Percentiles rank a stretch among this genome's conserved stretches.
These are phyloP conservation scores for Euschistus heros DNA, from an alignment of 1,140 invertebrate species.

Conservation along the genomic window DNA sequence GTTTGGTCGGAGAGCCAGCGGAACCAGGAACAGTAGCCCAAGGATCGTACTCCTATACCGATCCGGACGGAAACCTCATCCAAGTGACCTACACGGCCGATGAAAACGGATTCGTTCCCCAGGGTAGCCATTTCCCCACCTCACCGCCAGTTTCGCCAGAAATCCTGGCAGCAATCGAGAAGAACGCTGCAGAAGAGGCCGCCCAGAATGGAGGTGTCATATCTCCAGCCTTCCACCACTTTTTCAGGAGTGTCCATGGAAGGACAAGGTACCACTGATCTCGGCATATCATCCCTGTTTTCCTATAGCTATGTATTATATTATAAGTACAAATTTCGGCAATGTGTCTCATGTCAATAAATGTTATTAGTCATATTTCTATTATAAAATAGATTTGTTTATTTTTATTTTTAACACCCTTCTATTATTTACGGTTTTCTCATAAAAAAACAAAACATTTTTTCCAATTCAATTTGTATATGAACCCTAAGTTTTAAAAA, in stretches of 20 bases:
- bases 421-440: too few species aligned
- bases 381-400: too few species aligned
- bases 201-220: conserved; percentile 22
- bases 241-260: neutral
- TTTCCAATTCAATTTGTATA: too few species aligned
- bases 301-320: too few species aligned
- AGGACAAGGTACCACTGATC: too few species aligned
- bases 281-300: too few species aligned
- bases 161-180: conserved; percentile 24
- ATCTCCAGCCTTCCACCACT: neutral
- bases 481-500: too few species aligned
- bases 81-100: conserved; percentile 24
- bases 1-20: conserved; percentile 17
- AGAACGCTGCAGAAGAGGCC: conserved; percentile 27
- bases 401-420: too few species aligned
- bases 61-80: conserved; percentile 1
- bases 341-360: too few species aligned
- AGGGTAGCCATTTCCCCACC: conserved; percentile 24
- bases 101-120: conserved; percentile 24
- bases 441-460: too few species aligned
- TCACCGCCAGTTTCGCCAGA: conserved; percentile 29
- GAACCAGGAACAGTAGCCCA: conserved; percentile 1
- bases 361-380: too few species aligned
- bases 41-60: conserved; percentile 11
- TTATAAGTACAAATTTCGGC: too few species aligned